Evolutionary conservation across 2,797 vertebrate species (phyloP).

Genomic region (Rhodeus uyekii): DNA sequence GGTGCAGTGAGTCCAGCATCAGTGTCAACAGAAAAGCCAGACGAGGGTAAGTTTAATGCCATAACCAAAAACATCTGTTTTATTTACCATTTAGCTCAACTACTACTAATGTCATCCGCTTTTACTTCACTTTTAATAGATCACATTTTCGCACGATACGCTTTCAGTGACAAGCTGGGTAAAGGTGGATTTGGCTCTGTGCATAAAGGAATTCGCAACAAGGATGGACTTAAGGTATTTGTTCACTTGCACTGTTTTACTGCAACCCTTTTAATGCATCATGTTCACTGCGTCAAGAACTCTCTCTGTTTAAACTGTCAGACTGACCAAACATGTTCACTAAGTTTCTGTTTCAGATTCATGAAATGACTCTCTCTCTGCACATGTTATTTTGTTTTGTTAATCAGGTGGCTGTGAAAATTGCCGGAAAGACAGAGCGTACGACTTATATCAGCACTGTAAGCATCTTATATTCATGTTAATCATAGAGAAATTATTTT

Average conservation of each 20-base stretch:
- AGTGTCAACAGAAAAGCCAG: no score
- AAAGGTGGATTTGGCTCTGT: background rate
- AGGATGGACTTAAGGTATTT: background rate
- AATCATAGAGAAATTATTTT: background rate
- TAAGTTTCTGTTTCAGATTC: background rate
- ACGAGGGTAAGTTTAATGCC: no score
- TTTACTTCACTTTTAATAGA: background rate
- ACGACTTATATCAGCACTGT: background rate
- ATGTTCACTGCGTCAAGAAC: background rate
- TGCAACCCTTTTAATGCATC: background rate
- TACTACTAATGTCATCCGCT: no score
- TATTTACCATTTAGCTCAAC: no score
- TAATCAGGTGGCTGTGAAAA: background rate
- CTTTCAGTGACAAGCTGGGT: background rate
- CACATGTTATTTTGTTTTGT: background rate
- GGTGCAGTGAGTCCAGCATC: no score
- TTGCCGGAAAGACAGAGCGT: background rate
- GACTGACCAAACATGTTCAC: background rate
- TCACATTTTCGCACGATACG: background rate
- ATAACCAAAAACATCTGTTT: no score
- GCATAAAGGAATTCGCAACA: background rate
- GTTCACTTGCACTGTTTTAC: background rate
- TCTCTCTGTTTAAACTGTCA: background rate
- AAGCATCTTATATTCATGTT: background rate
- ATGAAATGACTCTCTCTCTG: background rate